Base-by-base conservation (phyloP, 2,113 vertebrate species). In the Leuciscus idus region DNA sequence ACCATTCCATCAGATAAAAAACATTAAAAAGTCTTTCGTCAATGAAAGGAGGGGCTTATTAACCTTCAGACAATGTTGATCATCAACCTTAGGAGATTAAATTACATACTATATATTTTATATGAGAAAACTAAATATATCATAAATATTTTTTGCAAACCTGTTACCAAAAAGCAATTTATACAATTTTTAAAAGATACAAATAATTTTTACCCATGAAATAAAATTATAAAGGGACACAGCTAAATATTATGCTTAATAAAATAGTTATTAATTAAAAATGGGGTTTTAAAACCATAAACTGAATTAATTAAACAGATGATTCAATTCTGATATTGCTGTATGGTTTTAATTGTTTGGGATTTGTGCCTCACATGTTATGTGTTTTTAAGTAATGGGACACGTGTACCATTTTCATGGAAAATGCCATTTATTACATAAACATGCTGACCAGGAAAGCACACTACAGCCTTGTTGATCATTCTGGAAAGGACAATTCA, bases 351-450 rank as follows among this genome's bases (percentile, higher is more conserved):
- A 77, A 70, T 9, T 30, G 26, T 77, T 55, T 77, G 48, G 46
- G 48, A 55, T 77, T 33, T 28, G 48, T 55, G 17, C 26, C 26
- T 77, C 48, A 50, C 15, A 74, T 74, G 12, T 74, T 21, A 33
- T 39, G 55, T 80, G 33, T 43, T 62, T 78, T 64, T 17, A 64
- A 62, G 78, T 81, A 81, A 77, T 21, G 15, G 2, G 75, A 81
- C 13, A 28, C 55, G 36, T 19, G 9, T 15, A 30, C 33, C 55
- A 39, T 64, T 28, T 81, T 81, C 33, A 81, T 28, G 23, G 23
- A 64, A 81, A 66, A 59, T 43, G 55, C n/a, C n/a, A 66, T 48
- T 50, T 28, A 52, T 68, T 82, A 33, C 19, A 66, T 82, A 82
- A 82, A 70, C 62, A 82, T 68, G 46, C 19, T 52, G 46, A 39